A percentile compares a stretch with the other conserved stretches of the same genome.
phyloP scores from a whole-genome alignment of 1,140 invertebrate species.

The Drosophila ironensis region DNA sequence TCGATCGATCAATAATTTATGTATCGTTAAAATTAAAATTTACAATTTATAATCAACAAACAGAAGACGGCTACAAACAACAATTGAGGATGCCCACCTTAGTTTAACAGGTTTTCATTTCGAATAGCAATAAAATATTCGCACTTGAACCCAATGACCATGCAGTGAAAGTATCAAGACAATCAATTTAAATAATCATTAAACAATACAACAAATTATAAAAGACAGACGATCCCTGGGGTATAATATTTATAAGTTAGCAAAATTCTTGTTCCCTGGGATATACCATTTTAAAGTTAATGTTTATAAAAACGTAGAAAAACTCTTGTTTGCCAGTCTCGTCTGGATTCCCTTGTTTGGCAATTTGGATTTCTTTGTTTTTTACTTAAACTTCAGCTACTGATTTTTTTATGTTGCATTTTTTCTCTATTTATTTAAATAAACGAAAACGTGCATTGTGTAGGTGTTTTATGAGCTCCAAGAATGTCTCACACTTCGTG shows the following conservation, averaged over 20 bases:
- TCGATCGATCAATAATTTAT: constrained; percentile 26
- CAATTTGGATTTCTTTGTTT: constrained; percentile 12
- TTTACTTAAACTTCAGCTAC: background rate
- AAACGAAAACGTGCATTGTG: constrained; percentile 50
- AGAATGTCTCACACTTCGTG: constrained; percentile 59
- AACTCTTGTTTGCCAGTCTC: background rate
- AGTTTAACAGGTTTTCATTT: constrained; percentile 41
- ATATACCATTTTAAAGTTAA: too few species aligned
- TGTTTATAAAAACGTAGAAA: too few species aligned
- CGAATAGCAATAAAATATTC: constrained; percentile 16
- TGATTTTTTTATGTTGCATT: constrained; percentile 16
- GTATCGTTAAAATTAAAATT: constrained; percentile 36
- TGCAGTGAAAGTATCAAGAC: constrained; percentile 53
- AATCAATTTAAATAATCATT: constrained; percentile 1
- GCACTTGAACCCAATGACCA: constrained; percentile 64
- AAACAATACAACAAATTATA: too few species aligned
- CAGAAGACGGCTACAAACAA: constrained; percentile 6
- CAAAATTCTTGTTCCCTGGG: too few species aligned
- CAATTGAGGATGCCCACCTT: constrained; percentile 32
- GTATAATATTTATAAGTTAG: too few species aligned
- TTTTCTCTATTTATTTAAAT: constrained; percentile 12
- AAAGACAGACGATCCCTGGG: too few species aligned
- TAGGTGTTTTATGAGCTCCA: constrained; percentile 45
- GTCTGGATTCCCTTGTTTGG: background rate
- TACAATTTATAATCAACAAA: constrained; percentile 41